Percentiles rank a stretch among this genome's conserved stretches.
Evolutionary conservation across 2,888 invertebrate genomes (phyloP).

Genomic region (Chymomyza procnemis): DNA sequence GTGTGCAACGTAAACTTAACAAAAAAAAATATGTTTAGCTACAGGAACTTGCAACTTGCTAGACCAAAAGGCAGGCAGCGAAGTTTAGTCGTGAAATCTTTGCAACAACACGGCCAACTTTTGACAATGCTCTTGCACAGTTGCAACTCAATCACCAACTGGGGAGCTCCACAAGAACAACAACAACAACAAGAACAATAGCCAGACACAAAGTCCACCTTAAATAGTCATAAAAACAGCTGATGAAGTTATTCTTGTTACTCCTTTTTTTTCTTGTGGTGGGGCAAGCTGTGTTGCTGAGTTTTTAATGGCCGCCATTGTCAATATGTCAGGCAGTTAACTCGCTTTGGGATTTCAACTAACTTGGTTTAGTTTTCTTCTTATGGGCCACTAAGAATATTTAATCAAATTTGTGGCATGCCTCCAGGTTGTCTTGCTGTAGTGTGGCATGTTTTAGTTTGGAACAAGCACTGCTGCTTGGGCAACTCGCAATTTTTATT

Average conservation of each 20-base stretch:
- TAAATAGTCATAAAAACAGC: not conserved
- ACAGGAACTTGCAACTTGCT: slow-evolving; percentile 45
- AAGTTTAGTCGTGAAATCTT: slow-evolving; percentile 36
- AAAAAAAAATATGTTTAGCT: slow-evolving; percentile 30
- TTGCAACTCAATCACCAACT: slow-evolving; percentile 27
- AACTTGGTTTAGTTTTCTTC: not conserved
- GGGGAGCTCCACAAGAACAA: not conserved
- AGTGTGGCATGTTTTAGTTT: too few species aligned
- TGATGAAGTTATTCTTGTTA: not conserved
- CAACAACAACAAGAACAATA: not conserved
- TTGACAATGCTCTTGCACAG: slow-evolving; percentile 27
- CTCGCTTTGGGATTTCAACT: not conserved
- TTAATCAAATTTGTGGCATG: slow-evolving; percentile 11
- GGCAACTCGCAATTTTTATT: too few species aligned
- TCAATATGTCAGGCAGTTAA: slow-evolving; percentile 2
- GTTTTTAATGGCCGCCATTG: slow-evolving; percentile 18
- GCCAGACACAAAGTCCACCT: not conserved
- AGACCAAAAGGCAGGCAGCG: slow-evolving; percentile 7
- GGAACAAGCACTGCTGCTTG: too few species aligned
- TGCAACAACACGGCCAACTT: slow-evolving; percentile 7
- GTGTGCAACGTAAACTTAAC: slow-evolving; percentile 2
- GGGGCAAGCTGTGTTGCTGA: not conserved
- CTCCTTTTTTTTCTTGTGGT: not conserved
- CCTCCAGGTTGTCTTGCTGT: not conserved
- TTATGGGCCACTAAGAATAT: not conserved